Evolutionary conservation across 2,113 vertebrate species (phyloP), one percentile per base, ranked within the genome.

Genomic region (Podarcis cretensis): DNA sequence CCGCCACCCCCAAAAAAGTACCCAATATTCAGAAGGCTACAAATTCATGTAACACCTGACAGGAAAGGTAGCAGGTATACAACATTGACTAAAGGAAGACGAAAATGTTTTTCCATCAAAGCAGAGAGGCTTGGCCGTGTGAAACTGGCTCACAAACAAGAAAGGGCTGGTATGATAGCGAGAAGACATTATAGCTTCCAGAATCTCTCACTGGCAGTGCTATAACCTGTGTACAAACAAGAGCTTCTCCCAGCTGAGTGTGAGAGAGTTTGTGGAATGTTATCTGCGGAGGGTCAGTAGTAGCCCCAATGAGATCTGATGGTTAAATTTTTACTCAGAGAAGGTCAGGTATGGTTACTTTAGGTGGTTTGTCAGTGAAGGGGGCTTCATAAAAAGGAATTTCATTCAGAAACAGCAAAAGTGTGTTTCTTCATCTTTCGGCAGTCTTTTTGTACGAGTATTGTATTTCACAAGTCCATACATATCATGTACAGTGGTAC

Each of bases 281-380:
- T 83, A 82, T 87, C 78, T 73, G 35, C 75, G 57, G 37, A 13
- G 35, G 54, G 35, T 66, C 27, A 76, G 63, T 76, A 37, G 71
- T 27, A 59, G n/a, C 3, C 59, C 27, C 23, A 83, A 82, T 87
- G 76, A 80, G 76, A 71, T 48, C 30, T 66, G 35, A 63, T 23
- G 66, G 80, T 88, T 88, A 88, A 83, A 88, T 68, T 88, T 88
- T 88, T 83, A 30, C 73, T 77, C 7, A 77, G 71, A 6, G 65
- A 65, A 88, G 23, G 63, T 68, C 87, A 88, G 74, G 40, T 73
- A 63, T 40, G 43, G n/a, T 71, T 81, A 43, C 59, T 77, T 57
- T 76, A 83, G 27, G 10, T 40, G 63, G 18, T 75, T 75, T 23
- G 59, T 37, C 83, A 59, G n/a, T 35, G 48, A 74, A 63, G 21